A percentile compares a stretch with the other conserved stretches of the same genome.
Conservation (phyloP, 2,113 vertebrate species). For the Zosterops lateralis region DNA sequence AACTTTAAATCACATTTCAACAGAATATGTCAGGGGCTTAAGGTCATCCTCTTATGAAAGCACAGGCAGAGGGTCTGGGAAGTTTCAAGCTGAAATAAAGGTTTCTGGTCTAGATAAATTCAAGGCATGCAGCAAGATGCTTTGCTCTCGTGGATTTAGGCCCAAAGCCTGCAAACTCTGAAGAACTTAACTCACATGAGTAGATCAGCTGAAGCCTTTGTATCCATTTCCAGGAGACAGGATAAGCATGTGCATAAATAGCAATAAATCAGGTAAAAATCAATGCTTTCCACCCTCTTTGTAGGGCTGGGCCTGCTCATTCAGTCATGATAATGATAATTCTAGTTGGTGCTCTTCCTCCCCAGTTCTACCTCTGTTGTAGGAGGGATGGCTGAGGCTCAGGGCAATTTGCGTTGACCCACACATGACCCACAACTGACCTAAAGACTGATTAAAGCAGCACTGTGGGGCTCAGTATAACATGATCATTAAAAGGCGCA, state of each 20-base stretch:
- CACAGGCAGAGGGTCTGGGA: not conserved
- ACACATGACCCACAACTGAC: not conserved
- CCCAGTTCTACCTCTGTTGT: not conserved
- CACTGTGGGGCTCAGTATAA: not conserved
- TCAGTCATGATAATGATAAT: not conserved
- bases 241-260: not conserved
- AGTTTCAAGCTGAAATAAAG: constrained; percentile 22
- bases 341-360: not conserved
- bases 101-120: constrained; percentile 23
- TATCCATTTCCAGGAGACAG: not conserved
- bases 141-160: not conserved
- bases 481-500: not conserved
- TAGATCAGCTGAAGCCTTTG: not conserved
- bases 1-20: constrained; percentile 57
- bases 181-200: not conserved
- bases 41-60: constrained; percentile 39
- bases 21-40: not conserved
- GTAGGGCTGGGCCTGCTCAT: not conserved
- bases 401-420: not conserved
- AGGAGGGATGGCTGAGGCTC: not conserved
- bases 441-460: not conserved
- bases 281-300: not conserved
- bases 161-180: not conserved
- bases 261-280: constrained; percentile 2
- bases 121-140: not conserved